Evolutionary conservation across 1,140 invertebrate genomes (phyloP).

Genomic region (Hyphantria cunea): DNA sequence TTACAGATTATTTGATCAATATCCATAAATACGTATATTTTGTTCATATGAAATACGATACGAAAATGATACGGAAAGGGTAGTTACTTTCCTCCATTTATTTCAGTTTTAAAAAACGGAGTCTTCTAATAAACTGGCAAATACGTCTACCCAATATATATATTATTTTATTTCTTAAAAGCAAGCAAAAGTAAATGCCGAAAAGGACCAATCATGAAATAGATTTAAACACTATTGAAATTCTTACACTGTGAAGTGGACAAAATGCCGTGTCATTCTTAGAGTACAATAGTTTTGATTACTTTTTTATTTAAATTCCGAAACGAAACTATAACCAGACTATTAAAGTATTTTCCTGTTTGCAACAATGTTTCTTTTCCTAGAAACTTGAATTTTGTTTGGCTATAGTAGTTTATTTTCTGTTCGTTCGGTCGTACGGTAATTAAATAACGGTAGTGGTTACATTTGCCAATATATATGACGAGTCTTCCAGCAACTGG

Average conservation of each 20-base stretch:
- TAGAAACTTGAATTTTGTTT: constrained; percentile 12
- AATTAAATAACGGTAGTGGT: constrained; percentile 28
- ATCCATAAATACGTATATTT: too few species aligned
- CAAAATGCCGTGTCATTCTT: not conserved
- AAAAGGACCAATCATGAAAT: too few species aligned
- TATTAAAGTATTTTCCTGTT: constrained; percentile 23
- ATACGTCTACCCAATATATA: too few species aligned
- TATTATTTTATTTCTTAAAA: not conserved
- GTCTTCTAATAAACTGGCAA: too few species aligned
- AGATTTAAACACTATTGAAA: too few species aligned
- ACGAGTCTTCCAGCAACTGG: too few species aligned
- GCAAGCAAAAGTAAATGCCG: too few species aligned
- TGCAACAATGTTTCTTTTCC: constrained; percentile 9
- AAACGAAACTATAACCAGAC: not conserved
- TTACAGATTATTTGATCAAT: too few species aligned
- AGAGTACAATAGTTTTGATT: not conserved
- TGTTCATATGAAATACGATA: too few species aligned
- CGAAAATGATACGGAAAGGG: too few species aligned
- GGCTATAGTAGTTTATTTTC: constrained; percentile 20
- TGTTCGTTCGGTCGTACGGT: constrained; percentile 1
- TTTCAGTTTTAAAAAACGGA: too few species aligned
- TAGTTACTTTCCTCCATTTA: too few species aligned
- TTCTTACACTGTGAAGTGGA: not conserved
- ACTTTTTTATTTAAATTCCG: not conserved
- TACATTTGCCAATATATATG: constrained; percentile 7